These are phyloP conservation scores for Zaprionus inermis DNA, from an alignment of 1,140 invertebrate genomes.

Conservation along the genomic window DNA sequence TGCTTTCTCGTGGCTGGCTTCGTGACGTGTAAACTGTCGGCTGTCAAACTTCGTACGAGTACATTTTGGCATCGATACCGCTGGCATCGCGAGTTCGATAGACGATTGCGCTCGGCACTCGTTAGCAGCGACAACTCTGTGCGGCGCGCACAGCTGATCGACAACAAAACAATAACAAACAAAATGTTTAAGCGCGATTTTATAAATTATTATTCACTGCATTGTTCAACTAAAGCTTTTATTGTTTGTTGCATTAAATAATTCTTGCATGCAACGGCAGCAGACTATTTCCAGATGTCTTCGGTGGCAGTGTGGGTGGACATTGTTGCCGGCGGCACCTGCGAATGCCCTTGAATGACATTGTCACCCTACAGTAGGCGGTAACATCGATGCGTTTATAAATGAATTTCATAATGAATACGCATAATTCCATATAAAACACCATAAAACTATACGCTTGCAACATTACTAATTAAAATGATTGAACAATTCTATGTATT, in stretches of 20 bases:
- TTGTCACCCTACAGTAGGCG: conserved; percentile 65
- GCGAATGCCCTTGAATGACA: conserved; percentile 76
- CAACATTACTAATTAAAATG: not conserved
- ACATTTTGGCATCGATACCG: conserved; percentile 29
- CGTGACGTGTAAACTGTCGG: conserved; percentile 78
- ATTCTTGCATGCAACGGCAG: not conserved
- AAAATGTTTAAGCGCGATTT: conserved; percentile 15
- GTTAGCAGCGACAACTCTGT: conserved; percentile 20
- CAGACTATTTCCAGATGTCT: not conserved
- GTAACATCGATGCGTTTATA: not conserved
- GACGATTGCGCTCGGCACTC: not conserved
- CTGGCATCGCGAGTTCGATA: not conserved
- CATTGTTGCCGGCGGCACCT: conserved; percentile 55
- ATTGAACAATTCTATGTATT: not conserved
- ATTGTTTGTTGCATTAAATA: not conserved
- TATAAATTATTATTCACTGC: not conserved
- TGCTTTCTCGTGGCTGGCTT: conserved; percentile 67
- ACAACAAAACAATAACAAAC: conserved; percentile 58
- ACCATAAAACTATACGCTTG: not conserved
- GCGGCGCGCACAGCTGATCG: conserved; percentile 35
- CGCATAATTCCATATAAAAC: no score
- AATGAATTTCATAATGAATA: conserved; percentile 10
- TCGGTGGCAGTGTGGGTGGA: conserved; percentile 13
- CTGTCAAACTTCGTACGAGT: conserved; percentile 60
- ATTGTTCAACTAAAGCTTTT: not conserved